Conservation (phyloP, 1,140 invertebrate genomes). For the Pseudomyrmex sp. region DNA sequence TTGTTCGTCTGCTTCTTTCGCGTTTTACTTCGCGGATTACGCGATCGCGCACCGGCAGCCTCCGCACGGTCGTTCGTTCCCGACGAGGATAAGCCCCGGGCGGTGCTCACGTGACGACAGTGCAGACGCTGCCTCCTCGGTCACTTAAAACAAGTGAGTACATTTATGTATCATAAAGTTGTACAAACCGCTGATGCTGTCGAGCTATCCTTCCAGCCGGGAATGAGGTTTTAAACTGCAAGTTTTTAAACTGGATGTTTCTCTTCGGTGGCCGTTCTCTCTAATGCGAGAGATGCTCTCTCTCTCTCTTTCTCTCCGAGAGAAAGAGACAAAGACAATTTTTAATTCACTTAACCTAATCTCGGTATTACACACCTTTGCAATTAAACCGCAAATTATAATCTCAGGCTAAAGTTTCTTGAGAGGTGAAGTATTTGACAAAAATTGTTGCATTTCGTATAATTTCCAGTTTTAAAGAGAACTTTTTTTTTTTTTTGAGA, state of each 20-base stretch:
- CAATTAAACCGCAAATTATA: neutral
- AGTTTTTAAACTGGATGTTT: no score
- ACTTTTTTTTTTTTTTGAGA: no score
- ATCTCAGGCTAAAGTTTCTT: neutral
- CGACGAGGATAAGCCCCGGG: slow-evolving; percentile 50
- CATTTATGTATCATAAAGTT: neutral
- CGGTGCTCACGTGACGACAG: slow-evolving; percentile 73
- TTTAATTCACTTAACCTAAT: neutral
- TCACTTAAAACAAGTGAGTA: slow-evolving; percentile 76
- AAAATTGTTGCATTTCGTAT: neutral
- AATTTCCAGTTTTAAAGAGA: neutral
- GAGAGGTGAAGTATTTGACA: neutral
- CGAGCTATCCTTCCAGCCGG: neutral
- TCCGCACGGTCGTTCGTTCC: slow-evolving; percentile 48
- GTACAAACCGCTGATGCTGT: no score
- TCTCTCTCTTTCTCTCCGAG: no score
- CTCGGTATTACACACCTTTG: neutral
- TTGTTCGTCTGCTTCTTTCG: slow-evolving; percentile 33
- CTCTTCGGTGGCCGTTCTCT: no score
- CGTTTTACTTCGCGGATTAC: slow-evolving; percentile 63
- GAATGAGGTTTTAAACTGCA: neutral
- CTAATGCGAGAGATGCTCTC: no score
- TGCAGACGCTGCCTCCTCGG: slow-evolving; percentile 70
- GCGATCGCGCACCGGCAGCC: slow-evolving; percentile 54
- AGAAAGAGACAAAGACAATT: no score